phyloP scores from a whole-genome alignment of 2,797 vertebrate species.

The Acanthornis magna region DNA sequence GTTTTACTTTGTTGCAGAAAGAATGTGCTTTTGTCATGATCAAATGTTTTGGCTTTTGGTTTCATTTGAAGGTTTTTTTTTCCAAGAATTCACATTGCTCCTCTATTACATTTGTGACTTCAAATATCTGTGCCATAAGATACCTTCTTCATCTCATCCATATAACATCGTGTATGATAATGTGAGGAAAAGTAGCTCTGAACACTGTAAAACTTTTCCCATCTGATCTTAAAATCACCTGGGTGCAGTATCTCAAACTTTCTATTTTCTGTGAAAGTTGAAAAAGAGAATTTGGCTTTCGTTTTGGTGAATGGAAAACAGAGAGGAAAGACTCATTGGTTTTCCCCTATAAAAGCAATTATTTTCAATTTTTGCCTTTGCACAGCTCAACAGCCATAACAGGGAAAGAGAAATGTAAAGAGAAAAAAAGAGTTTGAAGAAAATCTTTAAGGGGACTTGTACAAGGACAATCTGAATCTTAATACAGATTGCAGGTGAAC shows the following conservation, averaged over 20 bases:
- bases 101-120: background rate
- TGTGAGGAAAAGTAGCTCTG: background rate
- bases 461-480: slow-evolving; percentile 21
- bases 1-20: background rate
- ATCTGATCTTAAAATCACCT: background rate
- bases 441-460: background rate
- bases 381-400: background rate
- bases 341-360: background rate
- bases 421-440: background rate
- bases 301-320: background rate
- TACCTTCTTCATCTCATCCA: background rate
- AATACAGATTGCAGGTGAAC: background rate
- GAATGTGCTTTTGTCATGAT: background rate
- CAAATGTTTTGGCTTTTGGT: background rate
- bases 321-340: background rate
- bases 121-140: background rate
- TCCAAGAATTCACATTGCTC: background rate
- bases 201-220: background rate
- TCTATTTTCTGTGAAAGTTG: background rate
- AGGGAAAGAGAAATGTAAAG: background rate
- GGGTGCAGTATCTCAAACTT: background rate
- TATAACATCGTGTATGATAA: background rate
- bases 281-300: background rate
- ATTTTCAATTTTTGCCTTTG: background rate
- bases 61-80: background rate